phyloP scores from a whole-genome alignment of 2,888 invertebrate species.

The Leptarthrus brevirostris region DNA sequence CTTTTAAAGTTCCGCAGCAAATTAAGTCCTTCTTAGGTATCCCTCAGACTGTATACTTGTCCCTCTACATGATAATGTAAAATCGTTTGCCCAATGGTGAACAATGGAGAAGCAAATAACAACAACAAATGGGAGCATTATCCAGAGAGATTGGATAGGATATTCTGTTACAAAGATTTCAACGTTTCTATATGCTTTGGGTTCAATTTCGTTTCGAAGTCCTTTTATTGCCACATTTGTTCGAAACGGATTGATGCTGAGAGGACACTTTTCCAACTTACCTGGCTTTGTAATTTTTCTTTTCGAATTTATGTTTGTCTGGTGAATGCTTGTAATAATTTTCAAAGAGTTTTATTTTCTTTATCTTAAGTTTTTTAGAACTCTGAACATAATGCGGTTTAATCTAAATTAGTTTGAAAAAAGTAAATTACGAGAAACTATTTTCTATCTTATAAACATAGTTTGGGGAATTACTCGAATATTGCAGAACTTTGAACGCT shows the following conservation, averaged over 20 bases:
- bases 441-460: too few species aligned
- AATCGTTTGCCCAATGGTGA: neutral
- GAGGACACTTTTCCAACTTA: constrained; percentile 13
- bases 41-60: neutral
- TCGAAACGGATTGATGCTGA: constrained; percentile 41
- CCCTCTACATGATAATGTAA: neutral
- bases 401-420: too few species aligned
- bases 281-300: constrained; percentile 39
- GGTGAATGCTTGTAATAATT: neutral
- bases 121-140: too few species aligned
- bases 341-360: constrained; percentile 1
- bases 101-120: constrained; percentile 20
- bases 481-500: too few species aligned
- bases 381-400: too few species aligned
- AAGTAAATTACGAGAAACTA: too few species aligned
- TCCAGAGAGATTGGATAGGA: too few species aligned
- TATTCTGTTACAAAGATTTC: neutral
- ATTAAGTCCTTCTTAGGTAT: constrained; percentile 10
- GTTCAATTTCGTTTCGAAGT: constrained; percentile 30
- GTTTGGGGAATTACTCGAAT: too few species aligned
- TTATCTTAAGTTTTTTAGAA: too few species aligned
- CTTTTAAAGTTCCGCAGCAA: constrained; percentile 39
- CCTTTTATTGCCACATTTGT: constrained; percentile 42
- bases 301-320: neutral
- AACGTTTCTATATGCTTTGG: neutral